Evolutionary conservation across 2,113 vertebrate species (phyloP), one percentile per base, ranked within the genome.

Genomic region (Apaloderma vittatum): DNA sequence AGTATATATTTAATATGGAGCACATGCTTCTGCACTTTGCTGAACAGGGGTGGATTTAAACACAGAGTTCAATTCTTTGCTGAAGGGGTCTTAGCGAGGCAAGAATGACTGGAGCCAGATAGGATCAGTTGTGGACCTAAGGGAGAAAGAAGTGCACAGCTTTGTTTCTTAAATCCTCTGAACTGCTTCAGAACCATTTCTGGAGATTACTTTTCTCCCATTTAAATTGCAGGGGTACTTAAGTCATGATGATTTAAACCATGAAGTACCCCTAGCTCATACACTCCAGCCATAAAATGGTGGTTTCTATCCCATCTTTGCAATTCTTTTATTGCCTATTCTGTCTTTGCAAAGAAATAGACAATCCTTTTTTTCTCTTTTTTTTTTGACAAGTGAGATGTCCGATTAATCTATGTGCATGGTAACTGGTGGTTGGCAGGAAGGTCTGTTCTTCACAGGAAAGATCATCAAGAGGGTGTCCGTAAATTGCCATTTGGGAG

Each of bases 281-380:
- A 27, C 6, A 5, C 5, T 54, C 10, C n/a, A 74, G 30, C 5
- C 24, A 22, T 21, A 76, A 71, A 54, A 30, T 55, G 12, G 19
- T 58, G 27, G 20, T 51, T 61, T 73, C 51, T 46, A 51, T 70
- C 20, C 29, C 37, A 16, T 27, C 19, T 23, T 82, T 70, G 27
- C 46, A 93, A 48, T 19, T 1, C 2, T 74, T 90, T 62, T 62
- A 62, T 51, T 88, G 58, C 16, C 24, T 65, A 3, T 52, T 54
- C 62, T 76, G 30, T 27, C 54, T 76, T 66, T 61, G 13, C 9
- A 73, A 70, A 77, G 15, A 88, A 62, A 76, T 15, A 70, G 88
- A 24, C 26, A 54, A 57, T 19, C 5, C 7, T 1, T 0, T 46
- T 52, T 59, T 72, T 22, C 48, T 19, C 5, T 7, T 1, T 0